Percentiles rank a stretch among this genome's conserved stretches.
Conservation (phyloP, 2,113 vertebrate species). For the Plestiodon gilberti region DNA sequence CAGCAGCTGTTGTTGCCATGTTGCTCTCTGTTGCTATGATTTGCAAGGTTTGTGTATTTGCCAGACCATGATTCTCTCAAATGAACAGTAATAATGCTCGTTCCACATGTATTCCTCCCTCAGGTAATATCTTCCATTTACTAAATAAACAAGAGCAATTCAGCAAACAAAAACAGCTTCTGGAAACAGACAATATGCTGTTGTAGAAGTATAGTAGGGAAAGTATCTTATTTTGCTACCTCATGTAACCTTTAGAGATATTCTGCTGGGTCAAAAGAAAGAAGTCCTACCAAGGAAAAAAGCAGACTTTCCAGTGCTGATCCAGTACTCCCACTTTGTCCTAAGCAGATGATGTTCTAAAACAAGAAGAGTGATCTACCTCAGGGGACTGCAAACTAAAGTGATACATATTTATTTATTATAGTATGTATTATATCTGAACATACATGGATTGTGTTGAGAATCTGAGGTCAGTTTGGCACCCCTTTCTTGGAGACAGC, state of each 20-base stretch:
- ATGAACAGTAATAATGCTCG: constrained; percentile 58
- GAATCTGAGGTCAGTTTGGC: background rate
- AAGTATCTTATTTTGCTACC: constrained; percentile 34
- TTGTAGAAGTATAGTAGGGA: constrained; percentile 45
- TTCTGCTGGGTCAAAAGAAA: constrained; percentile 62
- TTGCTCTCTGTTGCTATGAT: constrained; percentile 60
- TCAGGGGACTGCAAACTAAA: background rate
- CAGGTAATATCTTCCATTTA: constrained; percentile 63
- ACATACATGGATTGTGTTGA: background rate
- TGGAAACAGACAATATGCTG: constrained; percentile 33
- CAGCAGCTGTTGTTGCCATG: constrained; percentile 60
- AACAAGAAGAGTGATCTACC: background rate
- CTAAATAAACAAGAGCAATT: constrained; percentile 52
- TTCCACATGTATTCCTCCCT: constrained; percentile 44
- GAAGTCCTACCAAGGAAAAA: constrained; percentile 17
- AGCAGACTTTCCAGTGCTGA: background rate
- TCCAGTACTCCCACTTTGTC: background rate
- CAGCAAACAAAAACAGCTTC: constrained; percentile 57
- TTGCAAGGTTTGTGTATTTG: constrained; percentile 47
- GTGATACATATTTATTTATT: background rate
- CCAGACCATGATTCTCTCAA: constrained; percentile 56
- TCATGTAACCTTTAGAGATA: constrained; percentile 44
- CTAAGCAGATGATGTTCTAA: background rate
- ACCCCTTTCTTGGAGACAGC: background rate
- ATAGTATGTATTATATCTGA: background rate